Conservation (phyloP, 2,797 vertebrate species). For the Anolis apletophallus region DNA sequence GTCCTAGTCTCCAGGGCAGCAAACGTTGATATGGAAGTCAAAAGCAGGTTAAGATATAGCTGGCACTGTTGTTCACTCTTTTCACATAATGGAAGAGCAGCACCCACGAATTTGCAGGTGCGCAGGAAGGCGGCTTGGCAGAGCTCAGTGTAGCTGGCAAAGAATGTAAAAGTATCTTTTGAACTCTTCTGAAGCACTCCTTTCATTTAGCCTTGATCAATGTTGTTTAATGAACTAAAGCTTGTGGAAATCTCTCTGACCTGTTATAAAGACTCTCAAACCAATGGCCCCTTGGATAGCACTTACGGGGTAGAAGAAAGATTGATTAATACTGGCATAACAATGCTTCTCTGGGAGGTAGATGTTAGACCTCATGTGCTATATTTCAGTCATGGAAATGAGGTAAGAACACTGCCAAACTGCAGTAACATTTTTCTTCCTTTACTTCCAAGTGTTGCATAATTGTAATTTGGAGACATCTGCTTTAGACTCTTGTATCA, state of each 20-base stretch:
- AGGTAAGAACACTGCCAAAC: neutral
- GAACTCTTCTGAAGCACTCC: neutral
- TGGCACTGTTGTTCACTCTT: neutral
- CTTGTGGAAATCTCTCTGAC: neutral
- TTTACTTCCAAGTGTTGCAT: neutral
- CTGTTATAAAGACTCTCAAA: neutral
- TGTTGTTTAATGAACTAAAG: neutral
- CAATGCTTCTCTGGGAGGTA: neutral
- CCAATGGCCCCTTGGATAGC: neutral
- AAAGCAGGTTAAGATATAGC: neutral
- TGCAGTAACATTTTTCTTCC: neutral
- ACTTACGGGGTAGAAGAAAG: neutral
- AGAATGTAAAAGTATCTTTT: neutral
- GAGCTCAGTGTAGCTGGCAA: neutral
- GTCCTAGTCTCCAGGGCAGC: neutral
- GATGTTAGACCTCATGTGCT: neutral
- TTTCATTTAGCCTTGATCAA: too few relatives aligned
- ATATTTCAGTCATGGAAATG: neutral
- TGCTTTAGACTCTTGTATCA: neutral
- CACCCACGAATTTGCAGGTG: neutral
- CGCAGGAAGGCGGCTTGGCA: neutral
- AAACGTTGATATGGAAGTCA: conserved; percentile 8
- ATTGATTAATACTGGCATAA: neutral
- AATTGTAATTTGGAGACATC: too few relatives aligned
- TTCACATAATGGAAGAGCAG: neutral